Evolutionary conservation across 1,140 invertebrate genomes (phyloP).

Genomic region (Temnothorax longispinosus): DNA sequence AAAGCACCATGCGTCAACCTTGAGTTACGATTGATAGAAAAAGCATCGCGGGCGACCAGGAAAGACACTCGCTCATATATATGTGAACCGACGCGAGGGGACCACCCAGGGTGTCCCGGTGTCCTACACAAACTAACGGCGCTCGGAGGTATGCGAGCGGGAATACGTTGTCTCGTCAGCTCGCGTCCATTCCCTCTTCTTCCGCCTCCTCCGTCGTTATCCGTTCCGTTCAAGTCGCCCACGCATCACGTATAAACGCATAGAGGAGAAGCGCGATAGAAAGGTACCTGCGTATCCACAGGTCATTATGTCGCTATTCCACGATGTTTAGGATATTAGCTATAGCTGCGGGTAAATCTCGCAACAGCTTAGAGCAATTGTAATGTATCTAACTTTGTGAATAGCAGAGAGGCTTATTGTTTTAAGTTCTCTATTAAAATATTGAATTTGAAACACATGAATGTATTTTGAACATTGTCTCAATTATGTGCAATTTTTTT

Average conservation of each 20-base stretch:
- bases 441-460: background rate
- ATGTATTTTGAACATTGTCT: background rate
- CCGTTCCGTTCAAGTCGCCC: conserved; percentile 74
- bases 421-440: background rate
- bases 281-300: conserved; percentile 54
- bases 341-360: background rate
- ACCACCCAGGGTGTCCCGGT: conserved; percentile 70
- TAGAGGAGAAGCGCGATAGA: conserved; percentile 71
- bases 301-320: conserved; percentile 7
- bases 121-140: conserved; percentile 62
- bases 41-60: conserved; percentile 23
- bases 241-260: conserved; percentile 76
- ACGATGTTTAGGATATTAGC: background rate
- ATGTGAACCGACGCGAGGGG: conserved; percentile 33
- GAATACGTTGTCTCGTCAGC: conserved; percentile 42
- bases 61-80: conserved; percentile 32
- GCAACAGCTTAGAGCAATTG: too few species aligned
- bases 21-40: conserved; percentile 59
- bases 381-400: background rate
- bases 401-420: background rate
- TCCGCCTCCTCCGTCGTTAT: conserved; percentile 41
- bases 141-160: conserved; percentile 58
- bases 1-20: conserved; percentile 1
- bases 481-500: background rate
- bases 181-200: background rate